A percentile compares a stretch with the other conserved stretches of the same genome.
Evolutionary conservation across 2,113 vertebrate genomes (phyloP).

Genomic region (Kryptolebias marmoratus): DNA sequence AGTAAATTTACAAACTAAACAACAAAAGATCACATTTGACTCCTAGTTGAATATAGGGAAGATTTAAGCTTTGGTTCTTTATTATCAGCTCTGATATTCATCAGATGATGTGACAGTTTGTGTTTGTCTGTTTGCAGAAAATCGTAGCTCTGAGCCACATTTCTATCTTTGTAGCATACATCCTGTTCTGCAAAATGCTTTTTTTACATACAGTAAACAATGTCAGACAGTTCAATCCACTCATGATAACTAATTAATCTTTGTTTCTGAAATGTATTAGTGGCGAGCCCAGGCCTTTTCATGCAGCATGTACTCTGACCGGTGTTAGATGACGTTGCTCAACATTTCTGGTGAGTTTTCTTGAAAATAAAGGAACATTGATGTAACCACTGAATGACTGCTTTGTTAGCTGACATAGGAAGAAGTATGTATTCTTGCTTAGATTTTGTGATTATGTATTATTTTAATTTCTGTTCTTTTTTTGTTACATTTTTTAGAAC

Average conservation of each 20-base stretch:
- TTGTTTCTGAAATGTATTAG: conserved; percentile 25
- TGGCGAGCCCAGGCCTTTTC: conserved; percentile 2
- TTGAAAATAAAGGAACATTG: no score
- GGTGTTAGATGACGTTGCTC: background rate
- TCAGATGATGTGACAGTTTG: background rate
- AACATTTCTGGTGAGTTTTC: background rate
- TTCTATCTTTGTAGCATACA: background rate
- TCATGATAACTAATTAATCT: conserved; percentile 31
- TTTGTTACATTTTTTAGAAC: no score
- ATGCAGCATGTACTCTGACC: fast-evolving
- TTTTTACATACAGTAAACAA: conserved; percentile 23
- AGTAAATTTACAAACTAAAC: background rate
- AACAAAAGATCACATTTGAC: background rate
- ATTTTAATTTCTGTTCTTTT: no score
- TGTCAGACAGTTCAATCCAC: background rate
- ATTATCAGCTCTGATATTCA: background rate
- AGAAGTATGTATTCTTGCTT: no score
- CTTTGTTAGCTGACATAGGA: no score
- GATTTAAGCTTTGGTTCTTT: background rate
- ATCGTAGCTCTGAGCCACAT: background rate
- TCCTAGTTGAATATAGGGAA: no score
- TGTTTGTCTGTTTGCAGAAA: background rate
- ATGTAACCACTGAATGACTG: no score
- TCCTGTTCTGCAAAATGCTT: conserved; percentile 9
- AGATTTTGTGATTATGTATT: no score